These are phyloP conservation scores for Centruroides vittatus DNA, from an alignment of 1,140 invertebrate genomes.

Conservation along the genomic window DNA sequence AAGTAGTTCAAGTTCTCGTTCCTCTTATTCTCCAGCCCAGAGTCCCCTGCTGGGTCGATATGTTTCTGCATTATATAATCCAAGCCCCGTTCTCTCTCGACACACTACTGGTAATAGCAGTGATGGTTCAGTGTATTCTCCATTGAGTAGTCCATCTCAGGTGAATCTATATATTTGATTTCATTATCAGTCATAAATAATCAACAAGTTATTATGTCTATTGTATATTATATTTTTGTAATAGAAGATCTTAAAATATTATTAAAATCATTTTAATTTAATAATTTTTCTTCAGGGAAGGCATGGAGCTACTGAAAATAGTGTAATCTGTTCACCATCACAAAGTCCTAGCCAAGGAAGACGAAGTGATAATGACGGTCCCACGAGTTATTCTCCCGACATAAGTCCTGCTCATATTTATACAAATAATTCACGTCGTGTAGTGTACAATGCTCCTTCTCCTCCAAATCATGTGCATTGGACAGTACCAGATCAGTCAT, in stretches of 20 bases:
- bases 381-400: constrained; percentile 2
- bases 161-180: neutral
- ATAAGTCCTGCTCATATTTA: constrained; percentile 4
- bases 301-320: constrained; percentile 6
- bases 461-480: neutral
- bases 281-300: constrained; percentile 1
- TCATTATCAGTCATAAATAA: no score
- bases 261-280: no score
- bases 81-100: constrained; percentile 16
- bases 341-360: constrained; percentile 11
- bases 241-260: no score
- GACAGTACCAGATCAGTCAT: neutral
- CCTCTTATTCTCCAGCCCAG: constrained; percentile 55
- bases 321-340: constrained; percentile 8
- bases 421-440: constrained; percentile 1
- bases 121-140: constrained; percentile 14
- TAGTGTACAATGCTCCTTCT: neutral
- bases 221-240: neutral
- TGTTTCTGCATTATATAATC: constrained; percentile 10
- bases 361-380: constrained; percentile 1
- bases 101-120: constrained; percentile 15
- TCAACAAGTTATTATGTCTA: neutral
- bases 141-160: constrained; percentile 9
- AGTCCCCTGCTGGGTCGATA: constrained; percentile 45
- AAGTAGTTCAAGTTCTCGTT: constrained; percentile 15